phyloP scores from a whole-genome alignment of 2,888 invertebrate genomes.

The Luperina testacea region DNA sequence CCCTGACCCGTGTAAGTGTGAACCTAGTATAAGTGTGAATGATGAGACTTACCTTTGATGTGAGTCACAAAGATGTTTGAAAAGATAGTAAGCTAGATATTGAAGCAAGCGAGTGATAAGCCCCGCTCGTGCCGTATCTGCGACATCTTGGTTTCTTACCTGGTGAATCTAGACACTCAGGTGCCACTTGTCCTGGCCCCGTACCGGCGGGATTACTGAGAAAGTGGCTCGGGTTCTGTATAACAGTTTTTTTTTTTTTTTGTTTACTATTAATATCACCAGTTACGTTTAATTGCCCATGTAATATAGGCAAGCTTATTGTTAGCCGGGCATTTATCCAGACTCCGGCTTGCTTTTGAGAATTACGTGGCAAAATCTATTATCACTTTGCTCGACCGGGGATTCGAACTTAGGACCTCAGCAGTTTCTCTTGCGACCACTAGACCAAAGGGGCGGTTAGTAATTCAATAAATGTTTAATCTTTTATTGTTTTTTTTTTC shows the following conservation, averaged over 20 bases:
- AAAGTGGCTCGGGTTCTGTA: constrained; percentile 28
- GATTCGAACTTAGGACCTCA: not conserved
- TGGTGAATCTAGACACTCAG: constrained; percentile 56
- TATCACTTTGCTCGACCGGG: too few relatives aligned
- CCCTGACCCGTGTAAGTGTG: not conserved
- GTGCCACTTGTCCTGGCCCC: constrained; percentile 32
- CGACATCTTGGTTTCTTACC: constrained; percentile 57
- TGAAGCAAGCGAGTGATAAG: constrained; percentile 33
- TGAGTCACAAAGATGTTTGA: constrained; percentile 10
- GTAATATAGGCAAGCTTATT: not conserved
- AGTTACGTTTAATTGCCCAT: not conserved
- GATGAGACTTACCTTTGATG: constrained; percentile 21
- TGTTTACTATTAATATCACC: not conserved
- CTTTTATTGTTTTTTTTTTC: not conserved
- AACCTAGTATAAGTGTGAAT: not conserved
- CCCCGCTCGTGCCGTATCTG: constrained; percentile 61
- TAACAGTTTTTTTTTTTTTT: not conserved
- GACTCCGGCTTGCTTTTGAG: not conserved
- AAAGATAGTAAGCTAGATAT: constrained; percentile 16
- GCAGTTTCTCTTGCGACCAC: not conserved
- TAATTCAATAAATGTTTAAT: not conserved
- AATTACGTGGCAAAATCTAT: not conserved
- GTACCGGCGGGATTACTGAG: constrained; percentile 8
- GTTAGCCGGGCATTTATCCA: not conserved
- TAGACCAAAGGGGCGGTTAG: too few relatives aligned